These are phyloP conservation scores for Microchirus variegatus DNA, from an alignment of 2,797 vertebrate genomes.

Conservation along the genomic window DNA sequence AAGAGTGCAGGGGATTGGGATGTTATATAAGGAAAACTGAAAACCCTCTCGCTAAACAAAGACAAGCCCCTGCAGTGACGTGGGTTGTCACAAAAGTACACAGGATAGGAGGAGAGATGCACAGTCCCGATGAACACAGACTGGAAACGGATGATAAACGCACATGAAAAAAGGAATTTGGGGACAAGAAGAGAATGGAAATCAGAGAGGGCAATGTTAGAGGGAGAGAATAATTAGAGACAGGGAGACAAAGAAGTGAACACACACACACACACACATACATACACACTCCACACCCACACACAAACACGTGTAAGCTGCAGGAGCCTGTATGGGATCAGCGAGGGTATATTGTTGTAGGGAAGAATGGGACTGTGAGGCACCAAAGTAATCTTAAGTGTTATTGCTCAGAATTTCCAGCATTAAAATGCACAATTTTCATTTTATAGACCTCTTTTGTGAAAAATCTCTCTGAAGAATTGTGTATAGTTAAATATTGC, in stretches of 20 bases:
- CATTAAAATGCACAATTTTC: constrained; percentile 1
- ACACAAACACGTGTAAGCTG: constrained; percentile 25
- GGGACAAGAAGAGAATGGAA: constrained; percentile 47
- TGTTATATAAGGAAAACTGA: constrained; percentile 72
- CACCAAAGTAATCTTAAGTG: constrained; percentile 9
- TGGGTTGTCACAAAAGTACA: constrained; percentile 65
- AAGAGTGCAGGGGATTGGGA: constrained; percentile 50
- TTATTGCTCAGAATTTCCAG: constrained; percentile 7
- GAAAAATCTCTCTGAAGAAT: constrained; percentile 2
- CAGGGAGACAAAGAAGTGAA: constrained; percentile 47
- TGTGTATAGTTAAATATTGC: not conserved
- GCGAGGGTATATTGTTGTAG: constrained; percentile 22
- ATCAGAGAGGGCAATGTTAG: constrained; percentile 50
- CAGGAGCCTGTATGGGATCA: constrained; percentile 43
- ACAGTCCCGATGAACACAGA: constrained; percentile 42
- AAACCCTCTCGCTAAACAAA: constrained; percentile 67
- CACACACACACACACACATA: constrained; percentile 36
- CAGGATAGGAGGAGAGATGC: constrained; percentile 49
- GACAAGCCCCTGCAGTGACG: constrained; percentile 62
- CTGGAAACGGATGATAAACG: constrained; percentile 42
- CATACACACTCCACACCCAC: constrained; percentile 38
- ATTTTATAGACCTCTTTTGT: not conserved
- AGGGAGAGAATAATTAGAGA: constrained; percentile 57
- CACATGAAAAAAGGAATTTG: constrained; percentile 52
- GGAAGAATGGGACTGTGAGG: constrained; percentile 21